Evolutionary conservation across 2,888 invertebrate species (phyloP), one percentile per base, ranked within the genome.

Genomic region (Eristalis pertinax): DNA sequence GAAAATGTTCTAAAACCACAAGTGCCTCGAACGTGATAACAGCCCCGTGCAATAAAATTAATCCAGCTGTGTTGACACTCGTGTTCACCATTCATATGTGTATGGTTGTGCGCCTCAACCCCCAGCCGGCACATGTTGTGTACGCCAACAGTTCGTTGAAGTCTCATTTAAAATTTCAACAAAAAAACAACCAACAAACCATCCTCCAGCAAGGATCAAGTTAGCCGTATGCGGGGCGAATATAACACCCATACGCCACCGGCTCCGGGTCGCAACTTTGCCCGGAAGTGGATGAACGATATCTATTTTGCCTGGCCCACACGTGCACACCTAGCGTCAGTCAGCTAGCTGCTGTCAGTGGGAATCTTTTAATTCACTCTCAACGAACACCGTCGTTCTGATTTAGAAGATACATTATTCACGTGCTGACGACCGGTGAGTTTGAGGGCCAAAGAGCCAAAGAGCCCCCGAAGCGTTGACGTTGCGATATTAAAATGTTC

Each of bases 401-500:
- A 64, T 64, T 64, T 64, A 11, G 64, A 38, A 19, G 50, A 19
- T 64, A 64, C 35, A 64, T 64, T 64, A 64, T 64, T 64, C 64
- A 64, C 4, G 35, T 50, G 50, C 43, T 43, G 43, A 43, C 43
- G 43, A n/a, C 43, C 43, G 5, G 63, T 11, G 19, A 15, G 63
- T n/a, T 8, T 7, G 50, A 50, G n/a, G n/a, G n/a, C n/a, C n/a
- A n/a, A n/a, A n/a, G n/a, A n/a, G n/a, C n/a, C n/a, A n/a, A n/a
- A n/a, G n/a, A n/a, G 50, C 19, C 50, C 26, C 26, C 26, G 26
- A 26, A 1, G 19, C n/a, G 32, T 13, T 19, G n/a, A 35, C 64
- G 19, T 64, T 64, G 35, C 35, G n/a, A 64, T 64, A 38, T 64
- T 35, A 64, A 64, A 64, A 35, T 64, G 35, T 64, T 38, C 22